Evolutionary conservation across 2,888 invertebrate species (phyloP), one percentile per base, ranked within the genome.

Genomic region (Arge pagana): DNA sequence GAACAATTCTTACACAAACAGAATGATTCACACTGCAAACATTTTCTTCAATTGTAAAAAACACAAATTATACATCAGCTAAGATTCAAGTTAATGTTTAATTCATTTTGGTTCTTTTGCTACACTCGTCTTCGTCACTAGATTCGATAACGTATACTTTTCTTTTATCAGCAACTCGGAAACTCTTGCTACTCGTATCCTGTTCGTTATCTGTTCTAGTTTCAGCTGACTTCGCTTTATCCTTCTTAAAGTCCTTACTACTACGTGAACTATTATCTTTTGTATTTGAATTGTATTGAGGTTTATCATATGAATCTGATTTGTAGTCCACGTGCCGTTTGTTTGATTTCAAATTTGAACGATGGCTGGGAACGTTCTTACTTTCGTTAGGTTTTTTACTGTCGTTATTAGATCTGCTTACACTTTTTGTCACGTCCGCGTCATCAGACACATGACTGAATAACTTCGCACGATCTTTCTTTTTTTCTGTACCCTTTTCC

Each of bases 201-300:
- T 45, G 45, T 33, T 7, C 21, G 23, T 33, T 45, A 45, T 45
- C 45, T 45, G 45, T 24, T 35, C 45, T 23, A 23, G 23, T 33
- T 45, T 35, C 15, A 31, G 31, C 19, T 10, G 26, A 24, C 8
- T 10, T 10, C 28, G 26, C 13, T 26, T 24, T 24, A 26, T 15
- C n/a, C 7, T 3, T 2, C 6, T 4, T 13, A 4, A 10, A 23
- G 24, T 35, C 19, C 15, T 5, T 23, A 8, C n/a, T 33, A 15
- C 24, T 35, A 45, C 23, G 19, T 35, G 13, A 11, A 4, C 4
- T 19, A 16, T 15, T 16, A 3, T 43, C 24, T 23, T n/a, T 45
- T 23, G 23, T 11, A 21, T 42, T 42, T 4, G 21, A 30, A 42
- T 42, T 42, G 11, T 18, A 8, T 6, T 19, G 28, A 42, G 19